Evolutionary conservation across 2,888 invertebrate genomes (phyloP).

Genomic region (Rhagium mordax): DNA sequence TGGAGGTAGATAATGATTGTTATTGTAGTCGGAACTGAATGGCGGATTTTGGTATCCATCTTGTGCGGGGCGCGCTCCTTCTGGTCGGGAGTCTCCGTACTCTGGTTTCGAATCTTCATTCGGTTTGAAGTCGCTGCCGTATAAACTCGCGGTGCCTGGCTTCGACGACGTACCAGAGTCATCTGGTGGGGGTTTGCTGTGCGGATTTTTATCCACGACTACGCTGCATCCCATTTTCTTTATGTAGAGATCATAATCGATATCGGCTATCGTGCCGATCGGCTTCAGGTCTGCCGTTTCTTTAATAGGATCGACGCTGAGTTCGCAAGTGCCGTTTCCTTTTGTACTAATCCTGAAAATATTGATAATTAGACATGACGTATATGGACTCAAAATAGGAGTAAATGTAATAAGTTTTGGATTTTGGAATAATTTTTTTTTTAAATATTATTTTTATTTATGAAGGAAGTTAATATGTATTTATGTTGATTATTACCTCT

Average conservation of each 20-base stretch:
- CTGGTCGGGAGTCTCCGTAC: conserved; percentile 14
- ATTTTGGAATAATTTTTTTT: no score
- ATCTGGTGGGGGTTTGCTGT: conserved; percentile 34
- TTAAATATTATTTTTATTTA: no score
- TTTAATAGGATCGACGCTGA: conserved; percentile 71
- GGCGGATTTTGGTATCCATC: conserved; percentile 29
- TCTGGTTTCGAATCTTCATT: conserved; percentile 35
- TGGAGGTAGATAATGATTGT: conserved; percentile 33
- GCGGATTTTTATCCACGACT: conserved; percentile 57
- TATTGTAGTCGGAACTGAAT: conserved; percentile 22
- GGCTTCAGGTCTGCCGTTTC: conserved; percentile 71
- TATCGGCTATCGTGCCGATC: conserved; percentile 72
- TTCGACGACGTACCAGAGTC: background rate
- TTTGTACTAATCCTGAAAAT: conserved; percentile 73
- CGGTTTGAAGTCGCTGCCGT: conserved; percentile 27
- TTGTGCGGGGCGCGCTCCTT: background rate
- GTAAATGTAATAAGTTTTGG: no score
- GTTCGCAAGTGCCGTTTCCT: conserved; percentile 77
- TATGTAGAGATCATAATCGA: conserved; percentile 77
- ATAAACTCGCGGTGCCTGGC: background rate
- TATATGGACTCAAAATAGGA: no score
- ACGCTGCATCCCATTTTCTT: conserved; percentile 72
- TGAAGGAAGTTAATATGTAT: no score
- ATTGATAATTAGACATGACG: background rate
- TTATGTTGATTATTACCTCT: no score